Conservation (phyloP, 2,888 invertebrate species). For the Papilio demoleus region DNA sequence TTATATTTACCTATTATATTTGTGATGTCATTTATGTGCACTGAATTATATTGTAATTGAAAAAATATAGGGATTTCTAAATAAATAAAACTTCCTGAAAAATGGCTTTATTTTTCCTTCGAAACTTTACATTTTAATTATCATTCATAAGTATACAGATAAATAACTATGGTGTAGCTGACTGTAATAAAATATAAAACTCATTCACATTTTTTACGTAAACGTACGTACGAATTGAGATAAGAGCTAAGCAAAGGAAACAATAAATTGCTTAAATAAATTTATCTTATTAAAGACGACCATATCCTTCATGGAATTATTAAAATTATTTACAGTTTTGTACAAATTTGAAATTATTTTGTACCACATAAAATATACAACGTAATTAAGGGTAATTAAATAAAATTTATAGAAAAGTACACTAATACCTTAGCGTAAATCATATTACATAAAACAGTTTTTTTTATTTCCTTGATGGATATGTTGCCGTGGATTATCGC, state of each 20-base stretch:
- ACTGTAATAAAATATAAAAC: constrained; percentile 49
- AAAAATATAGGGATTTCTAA: neutral
- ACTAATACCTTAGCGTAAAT: too few species aligned
- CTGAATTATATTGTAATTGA: constrained; percentile 2
- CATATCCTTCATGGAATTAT: constrained; percentile 20
- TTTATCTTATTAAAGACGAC: constrained; percentile 4
- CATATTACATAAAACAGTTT: neutral
- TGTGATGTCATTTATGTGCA: constrained; percentile 33
- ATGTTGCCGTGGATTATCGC: neutral
- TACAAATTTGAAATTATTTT: neutral
- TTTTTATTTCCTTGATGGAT: constrained; percentile 22
- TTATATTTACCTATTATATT: constrained; percentile 39
- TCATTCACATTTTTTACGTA: neutral
- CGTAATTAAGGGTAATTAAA: neutral
- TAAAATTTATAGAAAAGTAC: neutral
- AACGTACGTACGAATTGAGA: constrained; percentile 1
- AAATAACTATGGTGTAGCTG: constrained; percentile 53
- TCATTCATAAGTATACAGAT: constrained; percentile 57
- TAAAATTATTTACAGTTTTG: constrained; percentile 8
- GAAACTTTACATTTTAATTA: constrained; percentile 56
- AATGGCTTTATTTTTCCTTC: constrained; percentile 59
- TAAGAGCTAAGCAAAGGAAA: constrained; percentile 15
- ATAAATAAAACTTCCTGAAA: constrained; percentile 51
- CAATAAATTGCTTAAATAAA: neutral
- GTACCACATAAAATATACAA: neutral